A percentile compares a stretch with the other conserved stretches of the same genome.
Conservation (phyloP, 2,113 vertebrate species). For the Camelus dromedarius region DNA sequence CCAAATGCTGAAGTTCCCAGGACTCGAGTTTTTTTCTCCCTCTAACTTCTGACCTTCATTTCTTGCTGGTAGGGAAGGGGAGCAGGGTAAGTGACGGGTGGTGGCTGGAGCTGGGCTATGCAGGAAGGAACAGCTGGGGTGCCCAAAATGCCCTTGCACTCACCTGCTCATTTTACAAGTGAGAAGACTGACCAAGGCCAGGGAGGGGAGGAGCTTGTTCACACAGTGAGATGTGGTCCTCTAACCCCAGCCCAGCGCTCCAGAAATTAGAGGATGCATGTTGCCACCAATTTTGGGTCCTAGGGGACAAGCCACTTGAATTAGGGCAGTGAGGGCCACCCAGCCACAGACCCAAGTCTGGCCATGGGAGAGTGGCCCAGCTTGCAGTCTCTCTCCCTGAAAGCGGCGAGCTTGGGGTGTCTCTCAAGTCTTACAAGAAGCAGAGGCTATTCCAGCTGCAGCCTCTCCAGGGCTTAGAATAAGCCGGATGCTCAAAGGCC, state of each 20-base stretch:
- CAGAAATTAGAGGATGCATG: not conserved
- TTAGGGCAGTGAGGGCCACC: no score
- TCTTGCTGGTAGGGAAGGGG: not conserved
- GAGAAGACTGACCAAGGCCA: not conserved
- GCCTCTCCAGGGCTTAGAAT: not conserved
- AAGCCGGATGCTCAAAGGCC: not conserved
- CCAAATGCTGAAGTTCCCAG: not conserved
- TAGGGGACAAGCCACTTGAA: not conserved
- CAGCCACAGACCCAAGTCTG: not conserved
- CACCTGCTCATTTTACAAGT: not conserved
- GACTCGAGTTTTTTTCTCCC: not conserved
- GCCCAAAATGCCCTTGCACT: not conserved
- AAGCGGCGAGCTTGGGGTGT: not conserved
- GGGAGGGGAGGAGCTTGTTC: not conserved
- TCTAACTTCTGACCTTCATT: not conserved
- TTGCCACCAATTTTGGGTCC: not conserved
- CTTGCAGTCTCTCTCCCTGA: not conserved
- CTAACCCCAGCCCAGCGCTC: accelerated
- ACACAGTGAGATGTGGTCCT: accelerated
- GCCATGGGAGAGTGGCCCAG: accelerated
- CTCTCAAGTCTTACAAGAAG: not conserved
- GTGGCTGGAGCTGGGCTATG: accelerated
- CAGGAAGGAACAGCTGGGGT: accelerated
- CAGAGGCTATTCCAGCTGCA: not conserved
- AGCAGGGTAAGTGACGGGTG: not conserved